These are phyloP conservation scores for Sinocyclocheilus rhinocerous DNA, from an alignment of 2,113 vertebrate species.

Conservation along the genomic window DNA sequence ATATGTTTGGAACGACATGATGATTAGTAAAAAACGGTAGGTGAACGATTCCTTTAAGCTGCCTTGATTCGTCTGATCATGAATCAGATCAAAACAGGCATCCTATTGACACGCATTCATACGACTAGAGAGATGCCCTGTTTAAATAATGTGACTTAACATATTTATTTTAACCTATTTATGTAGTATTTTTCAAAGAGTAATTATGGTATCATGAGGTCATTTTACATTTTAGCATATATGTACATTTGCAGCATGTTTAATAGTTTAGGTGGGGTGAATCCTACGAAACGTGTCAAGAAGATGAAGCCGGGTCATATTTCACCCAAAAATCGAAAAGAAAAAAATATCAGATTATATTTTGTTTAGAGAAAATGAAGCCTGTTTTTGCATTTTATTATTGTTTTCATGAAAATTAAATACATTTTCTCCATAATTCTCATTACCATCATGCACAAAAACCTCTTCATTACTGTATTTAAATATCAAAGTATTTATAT, in stretches of 20 bases:
- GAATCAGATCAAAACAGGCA: background rate
- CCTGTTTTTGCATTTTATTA: too few species aligned
- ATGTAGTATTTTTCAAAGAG: constrained; percentile 65
- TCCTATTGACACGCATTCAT: background rate
- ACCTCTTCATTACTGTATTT: background rate
- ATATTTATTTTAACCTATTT: constrained; percentile 81
- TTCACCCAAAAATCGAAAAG: background rate
- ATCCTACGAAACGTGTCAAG: background rate
- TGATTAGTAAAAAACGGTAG: background rate
- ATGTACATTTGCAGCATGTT: constrained; percentile 32
- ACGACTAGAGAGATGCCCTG: background rate
- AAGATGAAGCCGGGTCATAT: background rate
- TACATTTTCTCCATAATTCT: background rate
- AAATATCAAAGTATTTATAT: background rate
- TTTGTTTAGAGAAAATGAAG: background rate
- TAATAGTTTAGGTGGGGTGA: constrained; percentile 14
- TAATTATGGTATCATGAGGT: constrained; percentile 54
- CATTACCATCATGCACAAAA: background rate
- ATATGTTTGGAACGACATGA: background rate
- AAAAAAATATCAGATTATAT: background rate
- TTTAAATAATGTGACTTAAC: constrained; percentile 70
- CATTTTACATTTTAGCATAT: constrained; percentile 35
- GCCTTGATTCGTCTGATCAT: background rate
- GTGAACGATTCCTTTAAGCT: background rate
- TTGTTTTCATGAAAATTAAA: background rate